Conservation (phyloP, 2,113 vertebrate species). For the Martes martes region DNA sequence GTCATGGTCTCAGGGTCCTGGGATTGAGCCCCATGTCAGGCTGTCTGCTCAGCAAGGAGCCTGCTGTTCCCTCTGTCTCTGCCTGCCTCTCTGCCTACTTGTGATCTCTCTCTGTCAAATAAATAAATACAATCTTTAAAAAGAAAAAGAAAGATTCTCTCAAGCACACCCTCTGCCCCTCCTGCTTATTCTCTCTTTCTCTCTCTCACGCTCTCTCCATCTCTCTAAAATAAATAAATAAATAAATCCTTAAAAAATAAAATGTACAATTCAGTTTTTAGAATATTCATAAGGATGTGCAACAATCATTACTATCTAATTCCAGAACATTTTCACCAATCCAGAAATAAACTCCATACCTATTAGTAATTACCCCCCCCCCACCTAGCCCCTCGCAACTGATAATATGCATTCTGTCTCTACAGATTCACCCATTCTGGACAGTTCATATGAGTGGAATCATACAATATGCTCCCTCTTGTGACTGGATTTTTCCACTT, state of each 20-base stretch:
- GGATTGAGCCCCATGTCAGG: too few species aligned
- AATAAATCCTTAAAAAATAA: background rate
- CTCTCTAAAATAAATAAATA: too few species aligned
- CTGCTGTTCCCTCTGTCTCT: too few species aligned
- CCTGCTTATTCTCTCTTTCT: too few species aligned
- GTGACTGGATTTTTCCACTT: background rate
- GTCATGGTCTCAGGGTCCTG: too few species aligned
- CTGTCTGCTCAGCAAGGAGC: too few species aligned
- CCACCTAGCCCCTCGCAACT: background rate
- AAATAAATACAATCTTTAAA: too few species aligned
- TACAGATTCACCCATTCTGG: background rate
- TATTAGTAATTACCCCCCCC: background rate
- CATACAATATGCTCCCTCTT: background rate
- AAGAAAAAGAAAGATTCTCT: too few species aligned
- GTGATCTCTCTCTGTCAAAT: too few species aligned
- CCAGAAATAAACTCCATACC: background rate
- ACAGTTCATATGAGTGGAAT: background rate
- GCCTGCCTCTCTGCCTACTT: too few species aligned
- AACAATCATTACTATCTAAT: background rate
- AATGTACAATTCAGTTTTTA: background rate
- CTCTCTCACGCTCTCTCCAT: too few species aligned
- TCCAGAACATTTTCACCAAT: background rate
- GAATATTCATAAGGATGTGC: background rate
- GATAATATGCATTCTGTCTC: background rate
- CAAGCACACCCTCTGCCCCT: too few species aligned